Evolutionary conservation across 2,113 vertebrate genomes (phyloP), one percentile per base, ranked within the genome.

Genomic region (Equus przewalskii): DNA sequence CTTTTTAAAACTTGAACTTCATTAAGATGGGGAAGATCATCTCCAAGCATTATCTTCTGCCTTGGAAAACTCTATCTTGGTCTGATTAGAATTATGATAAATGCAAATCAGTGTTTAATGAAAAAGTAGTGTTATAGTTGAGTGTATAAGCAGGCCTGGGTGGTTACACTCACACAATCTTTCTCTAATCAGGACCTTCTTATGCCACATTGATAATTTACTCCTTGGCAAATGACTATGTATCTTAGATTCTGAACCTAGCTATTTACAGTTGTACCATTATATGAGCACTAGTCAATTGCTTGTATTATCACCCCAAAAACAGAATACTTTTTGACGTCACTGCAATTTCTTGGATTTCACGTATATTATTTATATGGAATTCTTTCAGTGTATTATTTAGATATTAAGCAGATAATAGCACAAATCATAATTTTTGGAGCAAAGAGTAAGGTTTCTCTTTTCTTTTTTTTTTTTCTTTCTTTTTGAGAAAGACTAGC

Each of bases 141-240:
- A 64, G 3, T 5, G 6, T 83, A 15, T n/a, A 30, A 73, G 18
- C n/a, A 79, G 54, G 36, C 0, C 22, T 13, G 6, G 0, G 15
- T 75, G 33, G 14, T 83, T 49, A 49, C 0, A 44, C 18, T 54
- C 22, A 46, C 13, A 65, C 5, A 30, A 0, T 60, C n/a, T 67
- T 72, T 93, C 30, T 87, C 24, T n/a, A 49, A 76, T n/a, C 36
- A 49, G 26, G 46, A 8, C 13, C 36, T 58, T 62, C 46, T 85
- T 82, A 3, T 28, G 3, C 24, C 36, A 21, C 73, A n/a, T 18
- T 46, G 67, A 85, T n/a, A 13, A 41, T 41, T 82, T 92, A 83
- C 79, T 87, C 9, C 54, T 62, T 80, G 30, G 21, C 4, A 69
- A 89, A 65, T 69, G 78, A 54, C 28, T 60, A 7, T 46, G 44